A percentile compares a stretch with the other conserved stretches of the same genome.
These are phyloP conservation scores for Argya squamiceps DNA, from an alignment of 2,797 vertebrate genomes.

Conservation along the genomic window DNA sequence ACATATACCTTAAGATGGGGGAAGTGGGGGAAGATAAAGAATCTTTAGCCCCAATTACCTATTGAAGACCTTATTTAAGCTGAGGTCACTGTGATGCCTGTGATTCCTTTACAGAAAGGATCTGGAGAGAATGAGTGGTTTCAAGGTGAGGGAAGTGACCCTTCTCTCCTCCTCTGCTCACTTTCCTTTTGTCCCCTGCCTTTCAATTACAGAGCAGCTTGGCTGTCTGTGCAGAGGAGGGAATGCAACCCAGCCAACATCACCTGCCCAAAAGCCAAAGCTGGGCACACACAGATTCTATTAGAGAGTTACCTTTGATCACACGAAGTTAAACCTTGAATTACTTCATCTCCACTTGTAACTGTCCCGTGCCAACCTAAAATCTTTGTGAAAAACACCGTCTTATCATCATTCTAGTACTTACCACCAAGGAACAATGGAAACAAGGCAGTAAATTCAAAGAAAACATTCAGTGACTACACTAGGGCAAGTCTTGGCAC, in stretches of 20 bases:
- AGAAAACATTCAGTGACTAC: not conserved
- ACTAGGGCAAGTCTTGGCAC: not conserved
- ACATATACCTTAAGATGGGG: not conserved
- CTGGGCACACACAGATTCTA: not conserved
- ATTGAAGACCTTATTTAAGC: not conserved
- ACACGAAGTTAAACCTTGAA: not conserved
- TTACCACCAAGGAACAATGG: not conserved
- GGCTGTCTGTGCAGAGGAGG: not conserved
- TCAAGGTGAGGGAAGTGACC: not conserved
- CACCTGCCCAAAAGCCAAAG: not conserved
- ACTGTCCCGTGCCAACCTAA: rapidly evolving
- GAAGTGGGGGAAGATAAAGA: rapidly evolving
- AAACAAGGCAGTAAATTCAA: not conserved
- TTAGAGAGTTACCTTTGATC: not conserved
- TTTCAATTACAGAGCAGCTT: not conserved
- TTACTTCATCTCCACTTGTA: not conserved
- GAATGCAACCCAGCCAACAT: not conserved
- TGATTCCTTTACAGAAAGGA: not conserved
- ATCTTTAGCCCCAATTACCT: not conserved
- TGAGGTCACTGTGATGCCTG: not conserved
- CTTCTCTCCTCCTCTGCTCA: not conserved
- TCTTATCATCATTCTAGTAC: not conserved
- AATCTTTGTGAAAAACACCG: not conserved
- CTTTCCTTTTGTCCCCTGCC: not conserved
- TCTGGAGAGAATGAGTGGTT: not conserved